Base-by-base conservation (phyloP, 30 jellyfish, hydroid and myxozoan genomes). In the Aurelia sp. region DNA sequence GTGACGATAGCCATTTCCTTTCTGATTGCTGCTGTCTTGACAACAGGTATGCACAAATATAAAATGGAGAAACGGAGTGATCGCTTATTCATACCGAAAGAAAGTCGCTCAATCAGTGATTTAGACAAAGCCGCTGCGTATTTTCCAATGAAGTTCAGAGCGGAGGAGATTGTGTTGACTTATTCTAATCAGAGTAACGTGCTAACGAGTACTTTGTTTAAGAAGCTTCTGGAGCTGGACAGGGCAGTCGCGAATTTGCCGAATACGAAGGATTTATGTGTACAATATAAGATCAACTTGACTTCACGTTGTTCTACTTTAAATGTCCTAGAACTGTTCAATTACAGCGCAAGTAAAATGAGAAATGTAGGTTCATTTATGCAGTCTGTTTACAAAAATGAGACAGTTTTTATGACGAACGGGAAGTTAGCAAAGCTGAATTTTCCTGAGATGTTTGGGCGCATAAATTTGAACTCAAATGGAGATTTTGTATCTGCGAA, bases 21-120 rank as follows among this genome's bases (percentile, higher is more conserved):
- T 9, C 61, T 91, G 9, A 21, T 83, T 27, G 92, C 81, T 41
- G 90, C 91, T 10, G 88, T 41, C 11, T 88, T 92, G 55, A 72
- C 92, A 5, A 57, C 92, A 8, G 98, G 98, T 5, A 61, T 92
- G 55, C 86, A 61, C 50, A 66, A 67, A 30, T 64, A 79, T 78
- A 81, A 87, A 38, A 73, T 75, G 88, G 97, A 92, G 78, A 82
- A 48, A 72, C 90, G 92, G 6, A 78, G 91, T 35, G 99, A 95
- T 75, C 59, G 86, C 31, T 57, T 95, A 11, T 89, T 81, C 78
- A 91, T 84, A 12, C 99, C 99, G 47, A 95, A 84, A 47, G 85
- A 83, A n/a, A 89, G 97, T 75, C 92, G 92, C 50, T 78, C 97
- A 58, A 77, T 90, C 47, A 67, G 68, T 35, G 98, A 90, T 70